Evolutionary conservation across 2,113 vertebrate genomes (phyloP).

Genomic region (Aramus guarauna): DNA sequence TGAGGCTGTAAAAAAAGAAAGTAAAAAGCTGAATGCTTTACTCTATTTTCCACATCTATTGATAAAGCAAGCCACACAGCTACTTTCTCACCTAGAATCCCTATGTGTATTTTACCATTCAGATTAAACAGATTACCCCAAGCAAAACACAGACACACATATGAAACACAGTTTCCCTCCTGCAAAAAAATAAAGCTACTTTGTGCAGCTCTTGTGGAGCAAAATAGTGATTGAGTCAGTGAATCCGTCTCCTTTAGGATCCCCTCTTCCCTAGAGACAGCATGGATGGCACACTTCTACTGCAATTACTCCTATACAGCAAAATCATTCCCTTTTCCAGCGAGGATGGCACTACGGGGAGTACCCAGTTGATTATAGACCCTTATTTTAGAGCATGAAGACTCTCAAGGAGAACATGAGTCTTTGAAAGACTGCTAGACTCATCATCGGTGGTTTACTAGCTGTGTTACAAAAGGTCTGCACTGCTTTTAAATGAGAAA

Average conservation of each 20-base stretch:
- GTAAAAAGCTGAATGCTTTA: not conserved
- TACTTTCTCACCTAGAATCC: not conserved
- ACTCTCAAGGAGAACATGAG: not conserved
- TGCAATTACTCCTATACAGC: not conserved
- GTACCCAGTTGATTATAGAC: not conserved
- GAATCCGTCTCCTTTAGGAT: not conserved
- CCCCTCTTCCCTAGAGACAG: rapidly evolving
- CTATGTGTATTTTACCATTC: not conserved
- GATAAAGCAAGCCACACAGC: not conserved
- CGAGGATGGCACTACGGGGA: not conserved
- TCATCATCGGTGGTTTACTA: not conserved
- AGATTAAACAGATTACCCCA: not conserved
- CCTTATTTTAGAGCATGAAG: not conserved
- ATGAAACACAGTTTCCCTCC: not conserved
- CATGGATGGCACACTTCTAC: not conserved
- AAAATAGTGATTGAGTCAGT: not conserved
- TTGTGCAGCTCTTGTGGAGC: not conserved
- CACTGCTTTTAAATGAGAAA: not conserved
- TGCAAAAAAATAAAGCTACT: not conserved
- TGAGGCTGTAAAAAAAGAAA: not conserved
- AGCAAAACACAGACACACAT: not conserved
- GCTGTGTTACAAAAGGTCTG: not conserved
- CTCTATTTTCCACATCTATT: not conserved
- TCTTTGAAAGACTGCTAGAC: not conserved
- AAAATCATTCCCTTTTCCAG: not conserved